phyloP scores from a whole-genome alignment of 2,888 invertebrate genomes.

The Dryomyza anilis region DNA sequence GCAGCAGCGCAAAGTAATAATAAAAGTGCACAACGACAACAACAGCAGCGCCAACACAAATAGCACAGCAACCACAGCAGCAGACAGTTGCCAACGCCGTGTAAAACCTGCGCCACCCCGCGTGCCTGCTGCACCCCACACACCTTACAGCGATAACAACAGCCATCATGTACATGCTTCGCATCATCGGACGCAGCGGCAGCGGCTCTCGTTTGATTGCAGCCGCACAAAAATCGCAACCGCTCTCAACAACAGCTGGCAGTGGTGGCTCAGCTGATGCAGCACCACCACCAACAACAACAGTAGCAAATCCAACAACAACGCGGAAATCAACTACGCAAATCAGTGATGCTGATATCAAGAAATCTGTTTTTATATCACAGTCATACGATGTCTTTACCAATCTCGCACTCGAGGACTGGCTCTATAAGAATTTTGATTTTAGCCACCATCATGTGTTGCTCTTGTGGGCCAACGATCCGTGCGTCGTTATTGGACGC shows the following conservation, averaged over 20 bases:
- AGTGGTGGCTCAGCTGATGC: constrained; percentile 33
- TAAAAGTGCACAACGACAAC: not conserved
- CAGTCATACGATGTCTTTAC: constrained; percentile 88
- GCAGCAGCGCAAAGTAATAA: not conserved
- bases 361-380: constrained; percentile 89
- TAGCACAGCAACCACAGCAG: not conserved
- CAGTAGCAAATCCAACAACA: constrained; percentile 47
- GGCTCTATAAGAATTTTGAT: constrained; percentile 89
- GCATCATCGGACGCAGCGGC: constrained; percentile 23
- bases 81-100: constrained; percentile 5
- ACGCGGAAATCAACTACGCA: constrained; percentile 22
- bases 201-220: constrained; percentile 38
- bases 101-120: not conserved
- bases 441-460: constrained; percentile 83
- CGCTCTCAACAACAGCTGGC: constrained; percentile 29
- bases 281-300: no score
- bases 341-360: constrained; percentile 64
- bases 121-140: not conserved
- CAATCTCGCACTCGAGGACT: constrained; percentile 95
- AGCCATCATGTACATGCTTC: constrained; percentile 22
- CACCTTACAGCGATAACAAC: not conserved
- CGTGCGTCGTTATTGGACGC: constrained; percentile 93
- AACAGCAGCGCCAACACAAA: not conserved
- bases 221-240: constrained; percentile 53
- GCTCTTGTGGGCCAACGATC: constrained; percentile 91